phyloP scores from a whole-genome alignment of 2,888 invertebrate genomes.

The Harpalus rufipes region DNA sequence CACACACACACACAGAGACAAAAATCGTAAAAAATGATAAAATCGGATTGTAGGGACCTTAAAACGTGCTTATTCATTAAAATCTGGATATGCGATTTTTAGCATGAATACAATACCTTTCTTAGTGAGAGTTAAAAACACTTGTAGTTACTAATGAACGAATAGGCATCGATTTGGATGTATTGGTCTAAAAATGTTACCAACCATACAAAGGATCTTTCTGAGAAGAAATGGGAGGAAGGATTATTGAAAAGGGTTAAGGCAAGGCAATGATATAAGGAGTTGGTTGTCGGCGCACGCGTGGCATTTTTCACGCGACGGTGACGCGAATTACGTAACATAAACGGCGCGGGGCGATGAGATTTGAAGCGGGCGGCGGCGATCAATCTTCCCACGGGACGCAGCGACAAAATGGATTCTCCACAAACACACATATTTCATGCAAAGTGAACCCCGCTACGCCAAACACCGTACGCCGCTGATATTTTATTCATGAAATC shows the following conservation, averaged over 20 bases:
- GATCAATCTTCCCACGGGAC: conserved; percentile 63
- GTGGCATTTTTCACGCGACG: conserved; percentile 61
- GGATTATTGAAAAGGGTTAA: background rate
- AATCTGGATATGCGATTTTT: no score
- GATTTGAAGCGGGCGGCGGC: conserved; percentile 46
- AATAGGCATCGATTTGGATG: no score
- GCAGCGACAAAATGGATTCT: conserved; percentile 63
- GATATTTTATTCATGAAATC: conserved; percentile 67
- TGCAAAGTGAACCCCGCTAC: conserved; percentile 56
- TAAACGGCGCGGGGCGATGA: conserved; percentile 58
- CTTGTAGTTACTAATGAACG: no score
- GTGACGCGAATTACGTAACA: conserved; percentile 63
- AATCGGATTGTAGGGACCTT: no score
- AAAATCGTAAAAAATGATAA: no score
- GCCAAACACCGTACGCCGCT: conserved; percentile 5
- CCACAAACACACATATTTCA: conserved; percentile 65
- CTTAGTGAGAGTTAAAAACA: no score
- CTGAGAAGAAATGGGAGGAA: background rate
- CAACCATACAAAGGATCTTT: no score
- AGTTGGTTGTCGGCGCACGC: conserved; percentile 28
- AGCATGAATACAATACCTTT: no score
- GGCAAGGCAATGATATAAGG: background rate
- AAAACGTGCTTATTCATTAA: no score
- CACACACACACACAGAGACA: no score
- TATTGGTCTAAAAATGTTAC: no score